Conservation (phyloP, 2,113 vertebrate species). For the Maccullochella peelii region DNA sequence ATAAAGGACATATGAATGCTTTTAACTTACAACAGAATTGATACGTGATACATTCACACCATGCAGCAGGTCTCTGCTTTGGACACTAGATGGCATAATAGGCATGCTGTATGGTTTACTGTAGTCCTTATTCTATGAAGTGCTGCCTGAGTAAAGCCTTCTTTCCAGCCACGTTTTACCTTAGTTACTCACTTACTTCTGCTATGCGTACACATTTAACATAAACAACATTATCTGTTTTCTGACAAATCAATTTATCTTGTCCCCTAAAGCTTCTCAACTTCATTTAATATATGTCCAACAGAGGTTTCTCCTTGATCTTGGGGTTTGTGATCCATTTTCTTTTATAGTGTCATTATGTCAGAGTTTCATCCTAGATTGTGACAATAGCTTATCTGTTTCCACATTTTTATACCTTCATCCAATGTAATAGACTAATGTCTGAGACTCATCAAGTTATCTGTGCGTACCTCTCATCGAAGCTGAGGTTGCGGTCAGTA, state of each 20-base stretch:
- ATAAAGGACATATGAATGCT: constrained; percentile 1
- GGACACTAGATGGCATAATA: constrained; percentile 63
- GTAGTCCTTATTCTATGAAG: not conserved
- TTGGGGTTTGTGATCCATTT: not conserved
- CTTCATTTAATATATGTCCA: not conserved
- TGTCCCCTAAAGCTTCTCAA: not conserved
- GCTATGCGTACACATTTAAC: not conserved
- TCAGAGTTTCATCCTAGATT: not conserved
- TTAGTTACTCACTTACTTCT: not conserved
- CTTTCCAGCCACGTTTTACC: not conserved
- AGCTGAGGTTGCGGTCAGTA: constrained; percentile 95
- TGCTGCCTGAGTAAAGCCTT: not conserved
- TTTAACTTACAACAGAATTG: not conserved
- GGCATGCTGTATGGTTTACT: not conserved
- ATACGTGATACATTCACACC: not conserved
- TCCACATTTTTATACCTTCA: not conserved
- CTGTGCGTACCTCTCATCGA: constrained; percentile 90
- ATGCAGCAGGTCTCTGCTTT: constrained; percentile 14
- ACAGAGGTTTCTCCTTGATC: not conserved
- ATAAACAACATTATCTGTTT: not conserved
- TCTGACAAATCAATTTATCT: not conserved
- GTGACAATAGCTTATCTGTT: not conserved
- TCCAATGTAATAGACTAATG: not conserved
- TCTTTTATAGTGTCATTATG: not conserved
- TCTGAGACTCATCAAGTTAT: not conserved